These are phyloP conservation scores for Mus minutoides DNA, from an alignment of 2,797 vertebrate genomes.

Conservation along the genomic window DNA sequence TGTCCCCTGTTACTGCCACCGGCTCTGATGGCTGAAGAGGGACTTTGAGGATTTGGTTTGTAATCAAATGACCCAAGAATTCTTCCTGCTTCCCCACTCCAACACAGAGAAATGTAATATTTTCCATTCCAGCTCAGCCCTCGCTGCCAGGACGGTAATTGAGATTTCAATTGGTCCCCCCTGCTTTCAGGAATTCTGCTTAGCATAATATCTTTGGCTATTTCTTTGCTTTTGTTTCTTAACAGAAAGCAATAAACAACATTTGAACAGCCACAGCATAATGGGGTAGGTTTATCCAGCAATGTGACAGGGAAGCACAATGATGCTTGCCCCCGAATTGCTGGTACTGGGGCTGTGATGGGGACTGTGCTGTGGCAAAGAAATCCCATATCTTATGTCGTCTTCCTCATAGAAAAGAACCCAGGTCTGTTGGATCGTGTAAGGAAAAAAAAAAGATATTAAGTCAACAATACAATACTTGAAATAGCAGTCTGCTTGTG, in stretches of 20 bases:
- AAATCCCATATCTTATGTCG: slow-evolving; percentile 64
- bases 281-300: slow-evolving; percentile 55
- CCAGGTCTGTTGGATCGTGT: neutral
- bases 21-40: slow-evolving; percentile 63
- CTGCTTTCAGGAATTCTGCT: slow-evolving; percentile 52
- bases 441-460: slow-evolving; percentile 33
- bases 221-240: slow-evolving; percentile 32
- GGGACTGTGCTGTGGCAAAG: slow-evolving; percentile 28
- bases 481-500: slow-evolving; percentile 37
- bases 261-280: slow-evolving; percentile 49
- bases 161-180: slow-evolving; percentile 43
- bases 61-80: slow-evolving; percentile 62
- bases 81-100: neutral
- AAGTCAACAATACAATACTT: slow-evolving; percentile 66
- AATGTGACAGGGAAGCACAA: slow-evolving; percentile 59
- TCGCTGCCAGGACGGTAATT: slow-evolving; percentile 30
- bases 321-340: slow-evolving; percentile 32
- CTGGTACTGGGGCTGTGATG: neutral
- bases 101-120: slow-evolving; percentile 7
- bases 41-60: slow-evolving; percentile 19
- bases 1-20: slow-evolving; percentile 49
- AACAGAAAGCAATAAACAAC: slow-evolving; percentile 61
- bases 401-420: slow-evolving; percentile 33
- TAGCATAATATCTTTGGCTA: slow-evolving; percentile 54
- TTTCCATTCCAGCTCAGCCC: slow-evolving; percentile 49